Base-by-base conservation (phyloP, 2,888 invertebrate species). In the Graphium colonna region DNA sequence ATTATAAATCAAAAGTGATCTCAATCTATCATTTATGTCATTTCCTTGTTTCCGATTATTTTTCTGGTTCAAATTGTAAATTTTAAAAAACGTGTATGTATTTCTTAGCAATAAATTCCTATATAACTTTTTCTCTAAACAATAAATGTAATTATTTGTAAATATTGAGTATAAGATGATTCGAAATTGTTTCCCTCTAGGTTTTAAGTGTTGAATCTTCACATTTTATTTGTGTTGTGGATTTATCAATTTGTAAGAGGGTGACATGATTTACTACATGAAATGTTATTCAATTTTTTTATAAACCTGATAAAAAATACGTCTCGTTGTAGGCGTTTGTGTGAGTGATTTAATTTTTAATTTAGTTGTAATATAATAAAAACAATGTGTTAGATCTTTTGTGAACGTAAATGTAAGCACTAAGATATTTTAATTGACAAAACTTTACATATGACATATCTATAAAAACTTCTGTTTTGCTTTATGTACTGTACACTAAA, bases 181-280 rank as follows among this genome's bases (percentile, higher is more conserved):
- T 59, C 61, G 60, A 69, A 62, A 67, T 68, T 71, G 70, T 75
- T 77, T 79, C 71, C 65, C 67, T 61, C 58, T 73, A 74, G 71
- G 61, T 60, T 60, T 56, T 82, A 83, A 83, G 82, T 79, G 82
- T 83, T 83, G 75, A 78, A 72, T 55, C 60, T 80, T 80, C 73
- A 82, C 79, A 80, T 81, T 82, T 76, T 82, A 82, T 76, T 80
- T 82, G 74, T 77, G 81, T 82, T 82, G 68, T 69, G 52, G 57
- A 62, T 62, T 62, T 62, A 64, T 68, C n/a, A 26, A 42, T 42
- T 43, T 42, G 17, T 41, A 60, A 55, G 54, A 48, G 61, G 56
- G 36, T 56, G 50, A 41, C 53, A 52, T 58, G 36, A 39, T 13
- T 36, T 12, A 9, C 21, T 49, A 28, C 46, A 21, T 3, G 5